A percentile compares a stretch with the other conserved stretches of the same genome.
Evolutionary conservation across 2,113 vertebrate genomes (phyloP).

Genomic region (Onychostoma macrolepis): DNA sequence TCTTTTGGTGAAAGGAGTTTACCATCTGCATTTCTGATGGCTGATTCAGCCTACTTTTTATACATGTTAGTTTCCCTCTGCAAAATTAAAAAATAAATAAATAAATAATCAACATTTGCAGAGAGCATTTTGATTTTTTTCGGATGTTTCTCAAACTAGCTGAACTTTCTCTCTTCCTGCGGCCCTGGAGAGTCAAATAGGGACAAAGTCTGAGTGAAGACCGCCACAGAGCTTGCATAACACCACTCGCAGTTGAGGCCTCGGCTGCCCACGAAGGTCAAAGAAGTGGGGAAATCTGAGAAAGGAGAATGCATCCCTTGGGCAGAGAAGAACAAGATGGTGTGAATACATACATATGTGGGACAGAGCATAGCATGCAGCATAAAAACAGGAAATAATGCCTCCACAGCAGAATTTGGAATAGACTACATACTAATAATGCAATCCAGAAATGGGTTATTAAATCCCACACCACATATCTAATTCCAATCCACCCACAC

Average conservation of each 20-base stretch:
- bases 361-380: background rate
- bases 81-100: background rate
- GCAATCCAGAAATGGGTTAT: constrained; percentile 30
- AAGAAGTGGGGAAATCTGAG: constrained; percentile 22
- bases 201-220: background rate
- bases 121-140: constrained; percentile 18
- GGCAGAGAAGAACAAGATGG: background rate
- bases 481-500: constrained; percentile 30
- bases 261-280: background rate
- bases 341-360: background rate
- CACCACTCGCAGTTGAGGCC: background rate
- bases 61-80: background rate
- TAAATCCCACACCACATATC: constrained; percentile 16
- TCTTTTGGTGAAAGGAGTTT: background rate
- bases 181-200: background rate
- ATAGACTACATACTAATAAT: constrained; percentile 3
- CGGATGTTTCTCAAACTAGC: constrained; percentile 4
- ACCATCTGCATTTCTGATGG: constrained; percentile 24
- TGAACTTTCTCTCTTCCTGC: background rate
- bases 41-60: background rate
- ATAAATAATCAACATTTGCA: background rate
- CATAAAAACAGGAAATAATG: background rate
- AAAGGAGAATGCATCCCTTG: background rate
- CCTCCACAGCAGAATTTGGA: background rate
- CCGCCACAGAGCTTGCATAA: constrained; percentile 6